Conservation (phyloP, 2,888 invertebrate species). For the Lepetodrilus schrolli region DNA sequence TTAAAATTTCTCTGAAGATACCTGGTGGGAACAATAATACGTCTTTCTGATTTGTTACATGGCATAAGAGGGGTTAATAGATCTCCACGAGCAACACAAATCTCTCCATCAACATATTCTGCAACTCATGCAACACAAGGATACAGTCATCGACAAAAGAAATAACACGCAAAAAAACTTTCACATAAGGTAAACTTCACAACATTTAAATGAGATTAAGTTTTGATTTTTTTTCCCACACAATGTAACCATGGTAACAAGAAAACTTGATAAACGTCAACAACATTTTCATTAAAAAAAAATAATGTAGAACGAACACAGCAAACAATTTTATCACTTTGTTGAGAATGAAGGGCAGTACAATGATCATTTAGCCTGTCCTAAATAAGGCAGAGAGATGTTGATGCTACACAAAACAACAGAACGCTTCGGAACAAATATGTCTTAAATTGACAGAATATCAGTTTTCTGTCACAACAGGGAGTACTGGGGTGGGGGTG, state of each 20-base stretch:
- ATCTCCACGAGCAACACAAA: conserved; percentile 10
- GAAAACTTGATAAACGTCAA: conserved; percentile 29
- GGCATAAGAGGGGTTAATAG: no score
- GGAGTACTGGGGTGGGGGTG: no score
- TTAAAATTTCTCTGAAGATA: no score
- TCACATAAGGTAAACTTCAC: conserved; percentile 37
- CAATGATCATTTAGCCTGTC: no score
- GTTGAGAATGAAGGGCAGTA: conserved; percentile 12
- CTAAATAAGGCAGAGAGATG: no score
- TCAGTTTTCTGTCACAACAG: no score
- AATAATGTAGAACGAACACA: conserved; percentile 37
- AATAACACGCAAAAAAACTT: conserved; percentile 36
- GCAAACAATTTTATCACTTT: conserved; percentile 38
- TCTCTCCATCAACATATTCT: conserved; percentile 7
- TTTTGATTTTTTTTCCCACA: conserved; percentile 41
- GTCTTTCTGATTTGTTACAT: no score
- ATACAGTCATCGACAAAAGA: conserved; percentile 24
- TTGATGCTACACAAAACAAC: no score
- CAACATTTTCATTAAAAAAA: conserved; percentile 34
- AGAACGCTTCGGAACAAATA: no score
- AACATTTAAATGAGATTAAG: conserved; percentile 38
- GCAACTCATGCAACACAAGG: conserved; percentile 15
- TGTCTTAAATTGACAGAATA: no score
- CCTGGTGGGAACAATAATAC: no score
- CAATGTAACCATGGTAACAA: conserved; percentile 31